A percentile compares a stretch with the other conserved stretches of the same genome.
Conservation (phyloP, 2,888 invertebrate species). For the Pammene aurita region DNA sequence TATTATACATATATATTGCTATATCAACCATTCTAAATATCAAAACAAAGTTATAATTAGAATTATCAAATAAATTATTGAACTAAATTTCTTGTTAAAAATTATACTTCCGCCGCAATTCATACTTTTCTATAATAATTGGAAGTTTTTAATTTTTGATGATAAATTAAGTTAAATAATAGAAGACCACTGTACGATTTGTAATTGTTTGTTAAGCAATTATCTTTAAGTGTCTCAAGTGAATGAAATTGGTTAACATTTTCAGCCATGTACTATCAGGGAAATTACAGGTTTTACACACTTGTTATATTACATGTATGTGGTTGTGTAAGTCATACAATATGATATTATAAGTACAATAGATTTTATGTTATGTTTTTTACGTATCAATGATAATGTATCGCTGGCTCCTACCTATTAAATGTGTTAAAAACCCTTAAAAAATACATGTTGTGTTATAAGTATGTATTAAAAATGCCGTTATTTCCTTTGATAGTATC, state of each 20-base stretch:
- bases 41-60: slow-evolving; percentile 49
- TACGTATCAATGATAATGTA: background rate
- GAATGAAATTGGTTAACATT: slow-evolving; percentile 14
- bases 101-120: slow-evolving; percentile 25
- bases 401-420: background rate
- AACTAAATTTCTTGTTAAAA: slow-evolving; percentile 22
- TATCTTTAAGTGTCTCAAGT: slow-evolving; percentile 13
- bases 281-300: slow-evolving; percentile 10
- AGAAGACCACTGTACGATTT: slow-evolving; percentile 21
- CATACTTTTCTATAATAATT: slow-evolving; percentile 35
- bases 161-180: slow-evolving; percentile 20
- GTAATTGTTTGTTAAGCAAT: slow-evolving; percentile 28
- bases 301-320: background rate
- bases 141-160: slow-evolving; percentile 33
- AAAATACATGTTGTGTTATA: background rate
- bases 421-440: slow-evolving; percentile 9
- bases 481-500: slow-evolving; percentile 21
- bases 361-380: slow-evolving; percentile 5
- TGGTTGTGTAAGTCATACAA: slow-evolving; percentile 10
- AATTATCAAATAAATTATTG: slow-evolving; percentile 37
- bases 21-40: slow-evolving; percentile 63
- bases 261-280: slow-evolving; percentile 3
- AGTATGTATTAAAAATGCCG: slow-evolving; percentile 11
- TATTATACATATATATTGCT: slow-evolving; percentile 78
- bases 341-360: slow-evolving; percentile 12